Evolutionary conservation across 2,888 invertebrate species (phyloP).

Genomic region (Chouioia cunea): DNA sequence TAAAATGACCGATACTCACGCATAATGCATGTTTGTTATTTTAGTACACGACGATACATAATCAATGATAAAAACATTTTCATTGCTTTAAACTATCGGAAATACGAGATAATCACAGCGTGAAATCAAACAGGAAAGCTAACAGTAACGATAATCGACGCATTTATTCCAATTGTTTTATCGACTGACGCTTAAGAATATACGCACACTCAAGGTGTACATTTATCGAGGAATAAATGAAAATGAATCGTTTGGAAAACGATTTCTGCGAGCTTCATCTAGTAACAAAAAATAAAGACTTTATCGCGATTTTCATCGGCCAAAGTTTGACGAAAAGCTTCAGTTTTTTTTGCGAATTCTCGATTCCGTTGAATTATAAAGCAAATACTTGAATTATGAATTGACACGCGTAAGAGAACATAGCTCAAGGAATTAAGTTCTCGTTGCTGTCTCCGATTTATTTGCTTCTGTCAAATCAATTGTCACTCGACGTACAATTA

Average conservation of each 20-base stretch:
- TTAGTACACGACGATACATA: no score
- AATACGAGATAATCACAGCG: neutral
- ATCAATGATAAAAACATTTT: no score
- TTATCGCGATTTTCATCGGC: no score
- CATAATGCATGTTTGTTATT: no score
- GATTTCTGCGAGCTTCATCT: conserved; percentile 33
- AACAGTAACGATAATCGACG: neutral
- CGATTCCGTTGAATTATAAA: no score
- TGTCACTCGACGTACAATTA: neutral
- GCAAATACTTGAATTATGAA: no score
- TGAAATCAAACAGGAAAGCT: conserved; percentile 31
- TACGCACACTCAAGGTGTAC: conserved; percentile 16
- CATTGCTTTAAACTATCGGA: no score
- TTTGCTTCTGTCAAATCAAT: conserved; percentile 3
- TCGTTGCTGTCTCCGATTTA: conserved; percentile 9
- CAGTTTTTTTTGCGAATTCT: no score
- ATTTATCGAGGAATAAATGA: neutral
- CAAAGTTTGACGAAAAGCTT: no score
- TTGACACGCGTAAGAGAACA: no score
- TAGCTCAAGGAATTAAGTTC: neutral
- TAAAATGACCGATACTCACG: no score
- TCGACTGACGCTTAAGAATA: conserved; percentile 27
- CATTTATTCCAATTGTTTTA: conserved; percentile 21
- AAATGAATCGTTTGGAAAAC: conserved; percentile 32
- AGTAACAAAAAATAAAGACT: conserved; percentile 15